Percentiles rank a stretch among this genome's conserved stretches.
These are phyloP conservation scores for Orientallactaga bullata DNA, from an alignment of 2,113 vertebrate genomes.

Conservation along the genomic window DNA sequence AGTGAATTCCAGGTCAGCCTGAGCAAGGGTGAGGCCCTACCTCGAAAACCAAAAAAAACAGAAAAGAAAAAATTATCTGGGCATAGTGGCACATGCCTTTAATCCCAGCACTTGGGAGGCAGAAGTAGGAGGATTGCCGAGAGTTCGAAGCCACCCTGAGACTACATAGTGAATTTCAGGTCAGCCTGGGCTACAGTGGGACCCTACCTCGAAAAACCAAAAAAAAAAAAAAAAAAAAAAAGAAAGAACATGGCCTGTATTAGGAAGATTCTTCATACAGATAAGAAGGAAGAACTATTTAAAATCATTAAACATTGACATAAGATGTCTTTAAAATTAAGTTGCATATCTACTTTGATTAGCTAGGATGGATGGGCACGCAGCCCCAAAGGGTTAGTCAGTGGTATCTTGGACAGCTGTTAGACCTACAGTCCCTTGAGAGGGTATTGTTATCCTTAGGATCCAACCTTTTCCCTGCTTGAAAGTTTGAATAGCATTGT, in stretches of 20 bases:
- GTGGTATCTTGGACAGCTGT: neutral
- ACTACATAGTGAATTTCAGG: too few species aligned
- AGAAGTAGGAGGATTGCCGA: too few species aligned
- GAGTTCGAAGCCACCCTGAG: too few species aligned
- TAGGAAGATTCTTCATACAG: neutral
- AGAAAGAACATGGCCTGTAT: neutral
- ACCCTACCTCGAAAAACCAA: too few species aligned
- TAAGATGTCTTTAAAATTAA: neutral
- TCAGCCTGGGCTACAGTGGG: too few species aligned
- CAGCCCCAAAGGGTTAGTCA: neutral
- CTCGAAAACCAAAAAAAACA: too few species aligned
- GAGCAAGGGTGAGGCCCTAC: too few species aligned
- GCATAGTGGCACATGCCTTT: too few species aligned
- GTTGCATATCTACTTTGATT: neutral
- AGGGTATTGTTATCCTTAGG: neutral
- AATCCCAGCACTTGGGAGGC: too few species aligned
- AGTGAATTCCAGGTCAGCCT: too few species aligned
- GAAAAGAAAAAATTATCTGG: too few species aligned
- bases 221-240: too few species aligned
- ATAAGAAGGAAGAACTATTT: constrained; percentile 3
- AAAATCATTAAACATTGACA: neutral
- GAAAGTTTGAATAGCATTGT: constrained; percentile 52
- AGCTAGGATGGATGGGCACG: neutral
- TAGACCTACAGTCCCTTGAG: neutral
- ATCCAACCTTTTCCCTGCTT: constrained; percentile 2